Evolutionary conservation across 1,140 invertebrate genomes (phyloP).

Genomic region (Arion vulgaris): DNA sequence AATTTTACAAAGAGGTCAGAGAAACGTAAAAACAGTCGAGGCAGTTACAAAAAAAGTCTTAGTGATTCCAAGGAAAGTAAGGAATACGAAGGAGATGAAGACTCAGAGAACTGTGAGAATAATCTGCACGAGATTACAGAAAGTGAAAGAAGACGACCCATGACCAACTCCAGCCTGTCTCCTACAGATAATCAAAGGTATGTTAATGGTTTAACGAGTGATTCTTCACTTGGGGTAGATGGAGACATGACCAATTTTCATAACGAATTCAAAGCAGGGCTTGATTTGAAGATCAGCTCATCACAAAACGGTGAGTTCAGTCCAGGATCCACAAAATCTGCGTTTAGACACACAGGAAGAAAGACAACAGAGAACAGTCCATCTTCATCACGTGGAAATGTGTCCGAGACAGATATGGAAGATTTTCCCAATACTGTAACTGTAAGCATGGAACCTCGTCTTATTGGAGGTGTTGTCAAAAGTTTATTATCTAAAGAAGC

Average conservation of each 20-base stretch:
- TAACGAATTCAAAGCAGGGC: not conserved
- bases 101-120: no score
- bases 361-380: not conserved
- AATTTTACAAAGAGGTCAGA: not conserved
- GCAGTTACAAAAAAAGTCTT: no score
- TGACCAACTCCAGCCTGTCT: not conserved
- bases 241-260: not conserved
- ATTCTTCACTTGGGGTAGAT: not conserved
- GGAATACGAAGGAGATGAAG: no score
- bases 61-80: no score
- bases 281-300: not conserved
- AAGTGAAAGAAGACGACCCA: not conserved
- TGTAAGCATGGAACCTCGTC: no score
- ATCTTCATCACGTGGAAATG: not conserved
- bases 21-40: not conserved
- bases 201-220: not conserved
- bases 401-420: no score
- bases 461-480: no score
- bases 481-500: no score
- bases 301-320: slow-evolving; percentile 5
- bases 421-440: no score
- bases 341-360: not conserved
- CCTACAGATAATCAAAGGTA: not conserved
- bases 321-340: slow-evolving; percentile 3
- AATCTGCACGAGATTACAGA: not conserved